A percentile compares a stretch with the other conserved stretches of the same genome.
These are phyloP conservation scores for Hozukius guyotensis DNA, from an alignment of 2,797 vertebrate genomes.

Conservation along the genomic window DNA sequence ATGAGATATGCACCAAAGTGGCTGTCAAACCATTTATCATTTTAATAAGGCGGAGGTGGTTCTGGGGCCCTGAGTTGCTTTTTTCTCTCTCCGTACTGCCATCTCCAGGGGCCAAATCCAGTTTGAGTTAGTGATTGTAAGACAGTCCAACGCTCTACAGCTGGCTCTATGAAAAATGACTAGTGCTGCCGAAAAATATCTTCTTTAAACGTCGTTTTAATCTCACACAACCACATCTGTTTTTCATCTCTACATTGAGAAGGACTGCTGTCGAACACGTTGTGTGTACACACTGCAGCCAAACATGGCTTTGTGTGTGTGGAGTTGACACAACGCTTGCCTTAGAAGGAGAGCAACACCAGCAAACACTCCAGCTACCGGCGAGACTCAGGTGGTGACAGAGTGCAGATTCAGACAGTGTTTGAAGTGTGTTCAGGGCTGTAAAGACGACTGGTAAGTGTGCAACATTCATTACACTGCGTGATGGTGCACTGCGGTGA, in stretches of 20 bases:
- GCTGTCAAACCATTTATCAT: slow-evolving; percentile 59
- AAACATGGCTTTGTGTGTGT: background rate
- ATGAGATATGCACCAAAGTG: slow-evolving; percentile 27
- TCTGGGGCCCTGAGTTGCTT: slow-evolving; percentile 10
- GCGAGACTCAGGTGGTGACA: background rate
- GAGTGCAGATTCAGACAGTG: background rate
- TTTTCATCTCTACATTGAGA: background rate
- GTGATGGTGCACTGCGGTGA: background rate
- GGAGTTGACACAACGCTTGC: background rate
- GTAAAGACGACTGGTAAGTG: background rate
- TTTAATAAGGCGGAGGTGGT: slow-evolving; percentile 56
- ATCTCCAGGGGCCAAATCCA: slow-evolving; percentile 27
- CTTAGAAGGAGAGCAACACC: background rate
- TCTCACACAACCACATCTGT: background rate
- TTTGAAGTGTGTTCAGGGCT: slow-evolving; percentile 16
- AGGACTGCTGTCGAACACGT: background rate
- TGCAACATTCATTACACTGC: slow-evolving; percentile 1
- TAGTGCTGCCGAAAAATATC: background rate
- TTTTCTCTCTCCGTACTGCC: background rate
- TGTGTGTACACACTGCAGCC: background rate
- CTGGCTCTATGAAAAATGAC: background rate
- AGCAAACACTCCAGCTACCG: background rate
- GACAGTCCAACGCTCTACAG: background rate
- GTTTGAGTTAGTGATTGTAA: slow-evolving; percentile 6
- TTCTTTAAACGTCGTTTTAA: background rate